Evolutionary conservation across 2,113 vertebrate species (phyloP).

Genomic region (Rhinogobius similis): DNA sequence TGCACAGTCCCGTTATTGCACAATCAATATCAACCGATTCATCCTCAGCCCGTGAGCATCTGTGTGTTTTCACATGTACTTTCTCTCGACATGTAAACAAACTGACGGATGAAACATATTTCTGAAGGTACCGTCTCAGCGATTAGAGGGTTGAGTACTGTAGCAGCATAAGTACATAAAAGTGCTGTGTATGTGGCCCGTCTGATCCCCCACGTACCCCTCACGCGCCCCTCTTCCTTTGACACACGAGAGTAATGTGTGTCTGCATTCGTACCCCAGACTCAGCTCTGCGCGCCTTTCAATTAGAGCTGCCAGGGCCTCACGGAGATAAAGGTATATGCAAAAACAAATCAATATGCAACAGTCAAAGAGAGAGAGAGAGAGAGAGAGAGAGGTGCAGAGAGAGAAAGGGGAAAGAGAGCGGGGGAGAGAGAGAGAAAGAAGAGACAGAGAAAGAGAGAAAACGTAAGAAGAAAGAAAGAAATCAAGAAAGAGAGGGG

Average conservation of each 20-base stretch:
- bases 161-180: constrained; percentile 48
- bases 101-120: background rate
- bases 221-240: background rate
- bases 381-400: background rate
- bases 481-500: too few relatives aligned
- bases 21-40: too few relatives aligned
- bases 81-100: background rate
- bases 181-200: constrained; percentile 47
- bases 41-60: too few relatives aligned
- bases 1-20: too few relatives aligned
- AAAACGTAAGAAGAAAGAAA: too few relatives aligned
- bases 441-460: too few relatives aligned
- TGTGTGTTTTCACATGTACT: too few relatives aligned
- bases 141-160: background rate
- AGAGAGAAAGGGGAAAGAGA: background rate
- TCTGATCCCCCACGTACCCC: constrained; percentile 11
- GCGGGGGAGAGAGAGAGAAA: background rate
- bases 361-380: background rate
- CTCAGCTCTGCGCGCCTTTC: constrained; percentile 49
- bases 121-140: background rate
- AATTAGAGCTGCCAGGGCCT: constrained; percentile 55
- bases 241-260: constrained; percentile 48
- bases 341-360: constrained; percentile 57
- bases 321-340: constrained; percentile 44
- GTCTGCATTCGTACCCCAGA: constrained; percentile 29